Percentiles rank a stretch among this genome's conserved stretches.
Evolutionary conservation across 2,797 vertebrate species (phyloP).

Genomic region (Monodelphis domestica): DNA sequence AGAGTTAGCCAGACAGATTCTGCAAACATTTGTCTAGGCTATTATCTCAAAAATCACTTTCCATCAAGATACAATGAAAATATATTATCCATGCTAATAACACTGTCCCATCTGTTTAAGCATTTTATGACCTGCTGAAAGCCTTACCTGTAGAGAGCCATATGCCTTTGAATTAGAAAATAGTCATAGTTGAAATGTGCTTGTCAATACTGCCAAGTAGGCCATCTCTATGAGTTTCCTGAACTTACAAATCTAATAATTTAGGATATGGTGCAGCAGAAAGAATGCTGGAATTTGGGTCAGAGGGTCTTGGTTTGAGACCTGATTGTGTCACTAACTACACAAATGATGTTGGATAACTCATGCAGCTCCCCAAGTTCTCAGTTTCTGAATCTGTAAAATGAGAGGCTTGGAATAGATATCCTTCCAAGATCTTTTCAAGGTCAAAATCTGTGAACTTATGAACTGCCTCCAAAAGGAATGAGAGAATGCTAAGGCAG

Average conservation of each 20-base stretch:
- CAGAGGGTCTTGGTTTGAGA: background rate
- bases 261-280: background rate
- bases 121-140: conserved; percentile 66
- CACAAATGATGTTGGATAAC: background rate
- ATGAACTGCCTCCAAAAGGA: background rate
- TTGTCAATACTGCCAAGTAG: conserved; percentile 17
- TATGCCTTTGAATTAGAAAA: conserved; percentile 64
- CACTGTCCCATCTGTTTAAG: conserved; percentile 74
- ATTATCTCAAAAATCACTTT: conserved; percentile 75
- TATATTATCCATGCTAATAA: conserved; percentile 73
- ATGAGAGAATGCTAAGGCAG: background rate
- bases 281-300: background rate
- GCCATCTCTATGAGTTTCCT: conserved; percentile 9
- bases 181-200: conserved; percentile 41
- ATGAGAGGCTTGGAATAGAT: too few relatives aligned
- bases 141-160: conserved; percentile 54
- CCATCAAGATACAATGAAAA: conserved; percentile 74
- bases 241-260: background rate
- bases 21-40: conserved; percentile 74
- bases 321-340: background rate
- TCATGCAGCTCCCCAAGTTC: background rate
- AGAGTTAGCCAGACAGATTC: conserved; percentile 69
- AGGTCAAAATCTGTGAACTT: background rate
- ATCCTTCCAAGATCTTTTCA: too few relatives aligned
- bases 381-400: background rate